Percentiles rank a stretch among this genome's conserved stretches.
Conservation (phyloP, 1,140 invertebrate species). For the Phymorhynchus buccinoides region DNA sequence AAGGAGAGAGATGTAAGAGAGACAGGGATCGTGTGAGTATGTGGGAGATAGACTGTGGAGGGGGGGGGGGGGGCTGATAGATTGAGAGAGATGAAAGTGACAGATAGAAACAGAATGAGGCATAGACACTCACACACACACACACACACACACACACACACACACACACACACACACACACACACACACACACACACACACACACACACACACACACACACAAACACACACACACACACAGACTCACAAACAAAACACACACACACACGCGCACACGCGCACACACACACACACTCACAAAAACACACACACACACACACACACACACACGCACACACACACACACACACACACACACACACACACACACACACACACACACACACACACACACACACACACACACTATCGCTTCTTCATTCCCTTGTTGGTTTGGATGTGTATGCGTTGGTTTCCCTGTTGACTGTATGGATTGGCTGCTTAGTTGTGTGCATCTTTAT, state of each 20-base stretch:
- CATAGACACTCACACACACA: neutral
- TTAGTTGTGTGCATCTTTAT: too few species aligned
- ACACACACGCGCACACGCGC: too few species aligned
- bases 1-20: conserved; percentile 31
- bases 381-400: too few species aligned
- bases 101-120: neutral
- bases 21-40: conserved; percentile 12
- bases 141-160: neutral
- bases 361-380: too few species aligned
- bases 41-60: neutral
- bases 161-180: neutral
- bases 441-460: too few species aligned
- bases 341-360: too few species aligned
- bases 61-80: neutral
- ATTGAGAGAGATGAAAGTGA: neutral
- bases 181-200: neutral
- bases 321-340: too few species aligned
- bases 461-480: too few species aligned
- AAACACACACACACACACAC: neutral
- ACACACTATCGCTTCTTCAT: neutral
- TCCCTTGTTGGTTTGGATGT: too few species aligned
- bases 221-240: too few species aligned
- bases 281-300: neutral
- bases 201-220: too few species aligned
- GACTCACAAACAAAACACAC: too few species aligned